These are phyloP conservation scores for Lasioglossum malachurum DNA, from an alignment of 2,888 invertebrate species.

Conservation along the genomic window DNA sequence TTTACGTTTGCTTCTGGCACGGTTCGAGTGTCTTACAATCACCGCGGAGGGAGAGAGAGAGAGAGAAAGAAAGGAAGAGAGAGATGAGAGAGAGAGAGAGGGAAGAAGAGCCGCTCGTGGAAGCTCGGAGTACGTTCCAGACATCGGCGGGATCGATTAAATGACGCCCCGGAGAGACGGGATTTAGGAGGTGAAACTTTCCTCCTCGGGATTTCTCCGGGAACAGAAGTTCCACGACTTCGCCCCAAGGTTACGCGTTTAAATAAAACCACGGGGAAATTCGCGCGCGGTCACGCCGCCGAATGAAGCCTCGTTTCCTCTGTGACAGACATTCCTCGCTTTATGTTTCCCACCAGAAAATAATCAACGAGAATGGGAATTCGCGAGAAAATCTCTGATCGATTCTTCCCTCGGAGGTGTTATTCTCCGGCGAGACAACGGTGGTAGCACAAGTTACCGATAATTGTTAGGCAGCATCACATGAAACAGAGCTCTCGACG, in stretches of 20 bases:
- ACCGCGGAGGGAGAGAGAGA: constrained; percentile 14
- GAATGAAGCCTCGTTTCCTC: not conserved
- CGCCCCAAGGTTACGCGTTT: constrained; percentile 47
- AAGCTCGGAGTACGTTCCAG: constrained; percentile 28
- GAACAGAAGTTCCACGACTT: constrained; percentile 30
- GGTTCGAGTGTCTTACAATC: constrained; percentile 37
- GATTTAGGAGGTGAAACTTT: constrained; percentile 63
- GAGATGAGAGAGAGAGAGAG: not conserved
- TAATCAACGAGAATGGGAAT: too few relatives aligned
- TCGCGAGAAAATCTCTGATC: too few relatives aligned
- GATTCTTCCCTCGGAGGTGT: too few relatives aligned
- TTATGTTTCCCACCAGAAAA: too few relatives aligned
- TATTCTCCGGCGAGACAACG: too few relatives aligned
- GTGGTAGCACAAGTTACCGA: not conserved
- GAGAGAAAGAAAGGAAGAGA: not conserved
- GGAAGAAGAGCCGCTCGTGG: constrained; percentile 8
- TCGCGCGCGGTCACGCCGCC: not conserved
- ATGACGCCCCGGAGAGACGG: constrained; percentile 60
- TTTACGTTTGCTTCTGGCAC: constrained; percentile 38
- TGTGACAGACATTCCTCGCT: not conserved
- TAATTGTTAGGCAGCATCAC: not conserved
- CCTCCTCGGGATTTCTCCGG: constrained; percentile 29
- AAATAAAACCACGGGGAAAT: constrained; percentile 36
- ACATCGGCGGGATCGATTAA: constrained; percentile 64
- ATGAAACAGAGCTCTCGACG: not conserved